Evolutionary conservation across 2,113 vertebrate genomes (phyloP), one percentile per base, ranked within the genome.

Genomic region (Salvelinus fontinalis): DNA sequence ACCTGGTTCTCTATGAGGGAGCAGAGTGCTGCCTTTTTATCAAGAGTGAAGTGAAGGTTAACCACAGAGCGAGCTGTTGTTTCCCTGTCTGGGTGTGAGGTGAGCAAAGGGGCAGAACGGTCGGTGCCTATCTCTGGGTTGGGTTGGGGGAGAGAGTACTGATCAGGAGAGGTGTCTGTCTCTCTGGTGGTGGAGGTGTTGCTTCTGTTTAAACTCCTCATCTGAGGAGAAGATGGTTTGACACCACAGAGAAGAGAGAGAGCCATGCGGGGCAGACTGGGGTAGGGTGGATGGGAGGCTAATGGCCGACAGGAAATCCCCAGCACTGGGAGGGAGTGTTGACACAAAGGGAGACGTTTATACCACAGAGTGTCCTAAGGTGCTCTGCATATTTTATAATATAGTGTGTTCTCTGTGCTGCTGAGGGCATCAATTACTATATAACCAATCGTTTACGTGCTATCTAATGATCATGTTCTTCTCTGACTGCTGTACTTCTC

Each of bases 161-260:
- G 51, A 54, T 54, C 51, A 54, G 51, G 4, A 54, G 5, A 54
- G 51, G 3, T 54, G 49, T 51, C 49, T 26, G 60, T 72, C 68
- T 80, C 9, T 11, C 14, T 51, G 11, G 11, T 51, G 14, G 14
- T 51, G 11, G 49, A 51, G 49, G 49, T 51, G 49, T 16, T 51
- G 49, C 49, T 51, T 51, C 49, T 51, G 49, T 51, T 51, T 31
- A 66, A 81, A 70, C 54, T 51, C 73, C 48, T 51, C 73, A 71
- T 60, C 68, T 80, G 78, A 80, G 44, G 16, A 81, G 65, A 75
- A 81, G 75, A 81, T 81, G 79, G 70, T 54, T 54, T 54, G 16
- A 54, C 16, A 54, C 51, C 51, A 54, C 16, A 2, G 51, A 54
- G 16, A 54, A 54, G 65, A 70, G 20, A 54, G 51, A 62, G 59